phyloP scores from a whole-genome alignment of 2,113 vertebrate species.

The Penelope pileata region DNA sequence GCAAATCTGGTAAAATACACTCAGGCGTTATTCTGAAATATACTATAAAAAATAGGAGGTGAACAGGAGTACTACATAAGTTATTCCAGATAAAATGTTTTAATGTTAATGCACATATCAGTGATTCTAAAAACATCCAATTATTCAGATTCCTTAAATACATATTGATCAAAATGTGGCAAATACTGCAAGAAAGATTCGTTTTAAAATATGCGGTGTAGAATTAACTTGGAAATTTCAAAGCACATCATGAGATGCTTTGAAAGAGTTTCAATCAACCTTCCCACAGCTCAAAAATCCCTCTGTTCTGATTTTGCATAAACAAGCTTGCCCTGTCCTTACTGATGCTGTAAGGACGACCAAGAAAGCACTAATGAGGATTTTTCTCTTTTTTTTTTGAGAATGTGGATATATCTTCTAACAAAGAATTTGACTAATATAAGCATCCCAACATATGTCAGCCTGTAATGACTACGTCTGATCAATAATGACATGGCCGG shows the following conservation, averaged over 20 bases:
- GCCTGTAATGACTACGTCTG: slow-evolving; percentile 38
- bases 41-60: neutral
- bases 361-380: slow-evolving; percentile 17
- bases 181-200: neutral
- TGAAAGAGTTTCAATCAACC: neutral
- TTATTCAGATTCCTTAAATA: neutral
- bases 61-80: neutral
- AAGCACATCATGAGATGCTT: neutral
- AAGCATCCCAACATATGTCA: slow-evolving; percentile 40
- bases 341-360: neutral
- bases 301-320: neutral
- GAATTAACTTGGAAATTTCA: slow-evolving; percentile 16
- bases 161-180: neutral
- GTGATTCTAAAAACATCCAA: neutral
- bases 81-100: neutral
- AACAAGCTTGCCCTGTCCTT: neutral
- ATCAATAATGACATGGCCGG: slow-evolving; percentile 54
- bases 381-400: neutral
- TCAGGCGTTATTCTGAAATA: neutral
- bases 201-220: neutral
- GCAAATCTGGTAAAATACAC: neutral
- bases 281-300: neutral
- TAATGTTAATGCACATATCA: neutral
- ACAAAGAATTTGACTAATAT: slow-evolving; percentile 39
- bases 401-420: neutral